phyloP scores from a whole-genome alignment of 1,140 invertebrate genomes.

The Coelopa frigida region DNA sequence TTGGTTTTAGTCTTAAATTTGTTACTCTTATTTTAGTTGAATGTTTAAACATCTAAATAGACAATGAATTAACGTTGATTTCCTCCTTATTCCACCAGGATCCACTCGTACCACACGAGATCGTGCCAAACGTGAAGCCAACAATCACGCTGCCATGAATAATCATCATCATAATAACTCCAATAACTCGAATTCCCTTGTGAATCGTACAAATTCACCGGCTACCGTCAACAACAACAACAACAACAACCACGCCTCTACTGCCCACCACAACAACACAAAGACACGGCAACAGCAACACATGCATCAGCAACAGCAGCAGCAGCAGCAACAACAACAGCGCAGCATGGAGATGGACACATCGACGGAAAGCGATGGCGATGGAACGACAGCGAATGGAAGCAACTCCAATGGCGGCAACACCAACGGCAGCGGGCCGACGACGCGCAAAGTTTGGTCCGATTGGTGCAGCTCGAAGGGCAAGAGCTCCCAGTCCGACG shows the following conservation, averaged over 20 bases:
- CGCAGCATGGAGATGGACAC: constrained; percentile 28
- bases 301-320: constrained; percentile 18
- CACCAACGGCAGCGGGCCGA: constrained; percentile 36
- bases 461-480: constrained; percentile 59
- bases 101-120: constrained; percentile 40
- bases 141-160: constrained; percentile 23
- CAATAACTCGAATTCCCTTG: constrained; percentile 15
- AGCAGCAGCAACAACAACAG: constrained; percentile 24
- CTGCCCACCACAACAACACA: constrained; percentile 2
- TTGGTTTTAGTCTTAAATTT: too few relatives aligned
- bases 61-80: neutral
- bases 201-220: constrained; percentile 13
- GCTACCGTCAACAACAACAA: constrained; percentile 5
- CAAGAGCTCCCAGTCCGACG: constrained; percentile 52
- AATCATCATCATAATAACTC: constrained; percentile 25
- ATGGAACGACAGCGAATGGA: constrained; percentile 48
- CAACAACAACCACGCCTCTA: constrained; percentile 7
- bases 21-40: too few relatives aligned
- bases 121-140: constrained; percentile 42
- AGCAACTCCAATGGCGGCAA: constrained; percentile 14
- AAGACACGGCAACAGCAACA: constrained; percentile 22
- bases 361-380: constrained; percentile 43
- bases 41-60: too few relatives aligned
- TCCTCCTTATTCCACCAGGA: constrained; percentile 16
- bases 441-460: constrained; percentile 66